phyloP scores from a whole-genome alignment of 1,140 invertebrate genomes.

The Panulirus ornatus region DNA sequence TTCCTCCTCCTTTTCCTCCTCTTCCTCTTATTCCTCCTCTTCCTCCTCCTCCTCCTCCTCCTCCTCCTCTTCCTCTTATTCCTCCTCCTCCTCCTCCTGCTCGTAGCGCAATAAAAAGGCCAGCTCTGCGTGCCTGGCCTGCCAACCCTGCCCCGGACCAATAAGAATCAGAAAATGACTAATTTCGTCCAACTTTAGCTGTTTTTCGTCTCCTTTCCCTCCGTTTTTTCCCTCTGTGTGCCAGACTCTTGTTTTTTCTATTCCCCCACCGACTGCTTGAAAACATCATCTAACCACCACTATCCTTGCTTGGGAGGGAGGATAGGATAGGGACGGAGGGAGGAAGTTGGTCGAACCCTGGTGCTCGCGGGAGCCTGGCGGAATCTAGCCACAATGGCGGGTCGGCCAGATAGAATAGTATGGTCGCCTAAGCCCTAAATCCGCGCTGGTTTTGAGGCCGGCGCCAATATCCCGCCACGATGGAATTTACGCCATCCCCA shows the following conservation, averaged over 20 bases:
- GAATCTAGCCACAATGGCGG: too few species aligned
- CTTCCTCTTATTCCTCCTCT: background rate
- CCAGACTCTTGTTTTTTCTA: background rate
- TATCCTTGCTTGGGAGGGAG: background rate
- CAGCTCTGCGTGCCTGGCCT: slow-evolving; percentile 27
- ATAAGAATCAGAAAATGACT: slow-evolving; percentile 48
- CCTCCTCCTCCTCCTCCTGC: too few species aligned
- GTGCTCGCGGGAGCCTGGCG: too few species aligned
- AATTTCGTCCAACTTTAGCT: slow-evolving; percentile 38
- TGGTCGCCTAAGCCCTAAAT: slow-evolving; percentile 5
- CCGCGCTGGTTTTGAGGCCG: slow-evolving; percentile 16
- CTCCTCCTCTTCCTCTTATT: background rate
- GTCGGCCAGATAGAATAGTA: too few species aligned
- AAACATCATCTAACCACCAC: background rate
- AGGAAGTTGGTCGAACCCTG: background rate
- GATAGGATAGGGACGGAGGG: background rate
- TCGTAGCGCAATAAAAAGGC: background rate
- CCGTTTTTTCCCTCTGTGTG: background rate
- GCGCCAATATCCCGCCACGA: slow-evolving; percentile 31
- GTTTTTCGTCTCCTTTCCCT: slow-evolving; percentile 5
- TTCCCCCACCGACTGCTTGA: background rate
- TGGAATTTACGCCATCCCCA: slow-evolving; percentile 48
- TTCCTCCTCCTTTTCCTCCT: background rate
- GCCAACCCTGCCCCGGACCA: slow-evolving; percentile 6
- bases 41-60: background rate